phyloP scores from a whole-genome alignment of 2,888 invertebrate genomes.

The Meandrusa payeni region DNA sequence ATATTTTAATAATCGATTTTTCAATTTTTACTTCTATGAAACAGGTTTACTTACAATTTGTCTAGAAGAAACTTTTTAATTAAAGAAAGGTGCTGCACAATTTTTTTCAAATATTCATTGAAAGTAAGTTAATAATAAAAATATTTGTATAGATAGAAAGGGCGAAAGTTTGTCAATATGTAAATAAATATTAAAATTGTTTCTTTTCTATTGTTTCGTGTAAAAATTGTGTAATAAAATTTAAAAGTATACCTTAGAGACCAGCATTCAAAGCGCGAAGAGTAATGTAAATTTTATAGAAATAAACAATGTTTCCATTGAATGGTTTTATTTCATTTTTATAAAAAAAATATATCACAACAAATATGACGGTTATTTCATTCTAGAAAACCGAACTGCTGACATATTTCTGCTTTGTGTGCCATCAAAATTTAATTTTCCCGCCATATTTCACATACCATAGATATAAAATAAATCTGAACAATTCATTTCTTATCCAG shows the following conservation, averaged over 20 bases:
- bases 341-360: neutral
- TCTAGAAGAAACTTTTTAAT: neutral
- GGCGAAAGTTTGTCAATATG: constrained; percentile 43
- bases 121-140: constrained; percentile 28
- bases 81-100: constrained; percentile 18
- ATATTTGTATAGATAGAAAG: constrained; percentile 33
- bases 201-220: constrained; percentile 40
- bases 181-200: constrained; percentile 46
- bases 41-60: neutral
- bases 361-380: neutral
- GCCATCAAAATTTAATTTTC: neutral
- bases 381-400: no score
- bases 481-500: no score
- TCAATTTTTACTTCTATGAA: neutral
- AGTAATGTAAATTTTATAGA: constrained; percentile 67
- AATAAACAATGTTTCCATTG: constrained; percentile 69
- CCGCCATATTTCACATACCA: constrained; percentile 3
- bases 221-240: constrained; percentile 50
- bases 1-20: constrained; percentile 1
- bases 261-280: constrained; percentile 57
- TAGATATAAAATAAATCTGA: no score
- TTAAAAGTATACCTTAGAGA: constrained; percentile 38
- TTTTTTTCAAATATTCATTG: constrained; percentile 15
- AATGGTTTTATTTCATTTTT: constrained; percentile 36
- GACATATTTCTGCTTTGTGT: no score